phyloP scores from a whole-genome alignment of 2,797 vertebrate species.

The Dryobates pubescens region DNA sequence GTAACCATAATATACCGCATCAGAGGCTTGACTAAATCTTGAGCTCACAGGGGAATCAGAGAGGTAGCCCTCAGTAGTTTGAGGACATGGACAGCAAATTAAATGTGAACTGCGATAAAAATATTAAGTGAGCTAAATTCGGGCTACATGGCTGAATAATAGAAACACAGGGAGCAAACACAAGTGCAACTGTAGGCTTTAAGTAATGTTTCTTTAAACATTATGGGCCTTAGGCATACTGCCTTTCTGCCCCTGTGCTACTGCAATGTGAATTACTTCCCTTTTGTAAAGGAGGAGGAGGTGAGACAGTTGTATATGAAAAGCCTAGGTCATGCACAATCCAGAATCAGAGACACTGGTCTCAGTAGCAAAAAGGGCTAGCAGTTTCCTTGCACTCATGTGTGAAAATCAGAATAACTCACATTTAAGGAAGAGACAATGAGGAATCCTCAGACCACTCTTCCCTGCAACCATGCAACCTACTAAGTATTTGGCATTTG shows the following conservation, averaged over 20 bases:
- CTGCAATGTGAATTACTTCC: neutral
- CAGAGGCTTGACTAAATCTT: slow-evolving; percentile 28
- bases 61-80: neutral
- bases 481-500: neutral
- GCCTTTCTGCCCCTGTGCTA: neutral
- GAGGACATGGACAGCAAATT: neutral
- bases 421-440: neutral
- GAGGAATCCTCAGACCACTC: neutral
- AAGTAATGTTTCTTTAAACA: neutral
- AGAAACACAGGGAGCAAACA: neutral
- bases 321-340: neutral
- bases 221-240: neutral
- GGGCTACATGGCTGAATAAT: neutral
- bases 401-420: slow-evolving; percentile 32
- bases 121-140: slow-evolving; percentile 16
- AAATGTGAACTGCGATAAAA: neutral
- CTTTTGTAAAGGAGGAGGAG: neutral
- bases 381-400: neutral
- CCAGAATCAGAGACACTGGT: neutral
- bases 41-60: neutral
- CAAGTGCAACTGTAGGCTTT: neutral
- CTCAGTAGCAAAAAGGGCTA: neutral
- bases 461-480: neutral
- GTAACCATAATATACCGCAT: neutral
- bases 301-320: neutral